phyloP scores from a whole-genome alignment of 2,888 invertebrate species.

The Agrilus biguttatus region DNA sequence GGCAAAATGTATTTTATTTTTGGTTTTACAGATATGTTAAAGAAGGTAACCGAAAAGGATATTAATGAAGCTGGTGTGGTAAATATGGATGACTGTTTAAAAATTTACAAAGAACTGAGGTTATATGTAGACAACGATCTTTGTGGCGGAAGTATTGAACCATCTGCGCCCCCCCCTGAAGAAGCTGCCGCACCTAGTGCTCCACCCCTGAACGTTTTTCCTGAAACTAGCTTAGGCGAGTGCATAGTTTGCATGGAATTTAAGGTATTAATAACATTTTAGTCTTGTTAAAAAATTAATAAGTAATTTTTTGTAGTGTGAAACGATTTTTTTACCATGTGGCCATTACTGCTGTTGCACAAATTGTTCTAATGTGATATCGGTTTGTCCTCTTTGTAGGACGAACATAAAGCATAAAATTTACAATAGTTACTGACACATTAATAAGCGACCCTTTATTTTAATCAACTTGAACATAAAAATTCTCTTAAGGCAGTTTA shows the following conservation, averaged over 20 bases:
- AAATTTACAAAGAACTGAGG: conserved; percentile 47
- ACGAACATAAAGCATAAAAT: conserved; percentile 53
- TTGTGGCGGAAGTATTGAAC: conserved; percentile 2
- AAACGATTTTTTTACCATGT: conserved; percentile 72
- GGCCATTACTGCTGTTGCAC: conserved; percentile 77
- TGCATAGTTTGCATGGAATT: conserved; percentile 76
- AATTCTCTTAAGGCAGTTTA: no score
- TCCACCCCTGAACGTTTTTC: conserved; percentile 14
- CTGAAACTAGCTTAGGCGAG: conserved; percentile 39
- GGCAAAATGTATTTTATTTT: not conserved
- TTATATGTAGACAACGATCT: conserved; percentile 34
- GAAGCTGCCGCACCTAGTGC: conserved; percentile 23
- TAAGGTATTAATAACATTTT: conserved; percentile 34
- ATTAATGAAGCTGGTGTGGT: conserved; percentile 44
- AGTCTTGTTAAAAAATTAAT: conserved; percentile 4
- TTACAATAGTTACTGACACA: no score
- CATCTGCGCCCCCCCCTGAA: conserved; percentile 10
- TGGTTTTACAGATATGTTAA: conserved; percentile 24
- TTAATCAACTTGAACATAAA: no score
- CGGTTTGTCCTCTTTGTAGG: conserved; percentile 69
- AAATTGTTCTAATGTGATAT: conserved; percentile 46
- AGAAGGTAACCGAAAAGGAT: conserved; percentile 39
- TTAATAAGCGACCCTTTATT: no score
- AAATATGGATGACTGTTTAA: conserved; percentile 39
- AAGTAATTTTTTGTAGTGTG: conserved; percentile 39